Evolutionary conservation across 1,140 invertebrate species (phyloP).

Genomic region (Parasteatoda tepidariorum): DNA sequence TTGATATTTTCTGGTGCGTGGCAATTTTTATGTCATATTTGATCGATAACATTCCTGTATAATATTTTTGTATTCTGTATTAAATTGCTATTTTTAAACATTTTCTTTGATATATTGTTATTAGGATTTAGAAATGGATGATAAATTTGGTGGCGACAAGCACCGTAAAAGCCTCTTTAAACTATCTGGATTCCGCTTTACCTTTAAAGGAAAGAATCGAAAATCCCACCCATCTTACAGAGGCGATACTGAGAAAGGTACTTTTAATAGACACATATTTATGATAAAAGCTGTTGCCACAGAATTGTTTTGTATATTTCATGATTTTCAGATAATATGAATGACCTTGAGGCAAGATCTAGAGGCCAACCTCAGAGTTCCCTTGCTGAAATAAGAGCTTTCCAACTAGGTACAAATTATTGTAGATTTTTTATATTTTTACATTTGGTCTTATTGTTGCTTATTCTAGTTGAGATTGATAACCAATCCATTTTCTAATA

Average conservation of each 20-base stretch:
- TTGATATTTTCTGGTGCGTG: too few relatives aligned
- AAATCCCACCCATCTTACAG: constrained; percentile 73
- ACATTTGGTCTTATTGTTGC: too few relatives aligned
- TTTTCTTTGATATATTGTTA: too few relatives aligned
- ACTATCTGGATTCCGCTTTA: constrained; percentile 74
- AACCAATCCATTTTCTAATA: too few relatives aligned
- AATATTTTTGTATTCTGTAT: too few relatives aligned
- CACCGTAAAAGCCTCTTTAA: constrained; percentile 77
- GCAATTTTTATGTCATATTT: too few relatives aligned
- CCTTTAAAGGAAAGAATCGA: constrained; percentile 76
- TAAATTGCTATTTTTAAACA: too few relatives aligned
- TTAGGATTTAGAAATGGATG: constrained; percentile 47
- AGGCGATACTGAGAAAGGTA: constrained; percentile 66
- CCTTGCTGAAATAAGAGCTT: constrained; percentile 47
- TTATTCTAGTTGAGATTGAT: too few relatives aligned
- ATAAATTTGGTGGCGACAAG: constrained; percentile 40
- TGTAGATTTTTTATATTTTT: not conserved
- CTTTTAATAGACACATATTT: not conserved
- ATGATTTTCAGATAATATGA: constrained; percentile 25
- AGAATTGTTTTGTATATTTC: not conserved
- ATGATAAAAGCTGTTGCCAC: not conserved
- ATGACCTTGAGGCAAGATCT: constrained; percentile 20
- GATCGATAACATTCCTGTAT: too few relatives aligned
- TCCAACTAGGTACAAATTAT: constrained; percentile 25
- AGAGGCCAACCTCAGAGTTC: constrained; percentile 40